Conservation (phyloP, 2,797 vertebrate species). For the Sebastes glaucus region DNA sequence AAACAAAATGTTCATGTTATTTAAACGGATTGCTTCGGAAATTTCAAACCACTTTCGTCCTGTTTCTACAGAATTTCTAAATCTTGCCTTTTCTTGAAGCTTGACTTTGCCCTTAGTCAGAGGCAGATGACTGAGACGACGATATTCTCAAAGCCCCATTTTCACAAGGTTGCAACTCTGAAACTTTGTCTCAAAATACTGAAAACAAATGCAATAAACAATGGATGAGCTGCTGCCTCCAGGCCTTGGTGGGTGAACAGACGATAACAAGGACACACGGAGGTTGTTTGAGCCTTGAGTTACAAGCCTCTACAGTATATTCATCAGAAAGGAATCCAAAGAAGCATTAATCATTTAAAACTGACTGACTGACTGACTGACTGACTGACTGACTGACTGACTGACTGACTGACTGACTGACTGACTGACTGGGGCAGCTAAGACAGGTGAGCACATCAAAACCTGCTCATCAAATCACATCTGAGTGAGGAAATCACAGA, state of each 20-base stretch:
- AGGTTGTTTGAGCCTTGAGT: constrained; percentile 54
- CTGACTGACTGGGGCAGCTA: not conserved
- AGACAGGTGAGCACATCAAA: constrained; percentile 34
- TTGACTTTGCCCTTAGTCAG: constrained; percentile 2
- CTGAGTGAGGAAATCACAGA: constrained; percentile 19
- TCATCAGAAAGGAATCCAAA: constrained; percentile 32
- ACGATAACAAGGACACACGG: constrained; percentile 45
- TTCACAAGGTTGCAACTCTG: constrained; percentile 31
- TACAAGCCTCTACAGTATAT: constrained; percentile 39
- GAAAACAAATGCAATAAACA: constrained; percentile 38
- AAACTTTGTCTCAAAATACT: constrained; percentile 21
- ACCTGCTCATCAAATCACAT: constrained; percentile 9
- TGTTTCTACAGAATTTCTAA: constrained; percentile 6
- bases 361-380: constrained; percentile 24
- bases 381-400: not conserved
- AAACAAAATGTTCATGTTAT: not conserved
- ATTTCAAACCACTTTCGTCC: constrained; percentile 2
- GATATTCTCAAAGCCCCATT: constrained; percentile 4
- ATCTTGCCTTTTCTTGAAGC: not conserved
- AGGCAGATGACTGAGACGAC: not conserved
- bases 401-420: not conserved
- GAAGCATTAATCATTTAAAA: constrained; percentile 44
- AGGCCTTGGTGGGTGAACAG: constrained; percentile 31
- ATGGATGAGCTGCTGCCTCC: constrained; percentile 48
- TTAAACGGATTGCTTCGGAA: not conserved